phyloP scores from a whole-genome alignment of 2,888 invertebrate species.

The Hipparchia semele region DNA sequence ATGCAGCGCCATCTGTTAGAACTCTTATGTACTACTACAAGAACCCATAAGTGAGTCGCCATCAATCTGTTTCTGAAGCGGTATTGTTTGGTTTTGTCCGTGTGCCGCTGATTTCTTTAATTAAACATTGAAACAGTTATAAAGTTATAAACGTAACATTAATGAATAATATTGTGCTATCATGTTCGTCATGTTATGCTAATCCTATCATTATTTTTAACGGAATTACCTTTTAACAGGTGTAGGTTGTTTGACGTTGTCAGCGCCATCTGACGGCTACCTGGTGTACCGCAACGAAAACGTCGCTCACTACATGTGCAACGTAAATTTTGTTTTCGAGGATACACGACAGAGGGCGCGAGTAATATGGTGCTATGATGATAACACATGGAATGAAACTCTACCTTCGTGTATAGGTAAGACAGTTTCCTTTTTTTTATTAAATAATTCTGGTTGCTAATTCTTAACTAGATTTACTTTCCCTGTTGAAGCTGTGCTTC shows the following conservation, averaged over 20 bases:
- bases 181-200: neutral
- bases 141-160: neutral
- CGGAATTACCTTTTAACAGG: conserved; percentile 65
- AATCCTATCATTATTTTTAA: conserved; percentile 36
- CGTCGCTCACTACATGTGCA: conserved; percentile 87
- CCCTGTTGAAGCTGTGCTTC: too few species aligned
- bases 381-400: conserved; percentile 86
- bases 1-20: neutral
- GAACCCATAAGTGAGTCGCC: neutral
- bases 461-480: too few species aligned
- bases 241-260: conserved; percentile 86
- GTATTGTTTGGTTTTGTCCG: neutral
- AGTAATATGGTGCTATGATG: conserved; percentile 85
- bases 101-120: neutral
- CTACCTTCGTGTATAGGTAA: conserved; percentile 86
- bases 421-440: conserved; percentile 48
- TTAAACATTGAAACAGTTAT: neutral
- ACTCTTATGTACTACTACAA: neutral
- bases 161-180: neutral
- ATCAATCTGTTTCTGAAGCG: too few species aligned
- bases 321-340: conserved; percentile 86
- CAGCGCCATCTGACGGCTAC: conserved; percentile 86
- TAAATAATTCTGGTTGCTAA: too few species aligned
- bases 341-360: conserved; percentile 85
- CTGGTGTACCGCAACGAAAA: conserved; percentile 86